phyloP scores from a whole-genome alignment of 2,797 vertebrate species.

The Chelmon rostratus region DNA sequence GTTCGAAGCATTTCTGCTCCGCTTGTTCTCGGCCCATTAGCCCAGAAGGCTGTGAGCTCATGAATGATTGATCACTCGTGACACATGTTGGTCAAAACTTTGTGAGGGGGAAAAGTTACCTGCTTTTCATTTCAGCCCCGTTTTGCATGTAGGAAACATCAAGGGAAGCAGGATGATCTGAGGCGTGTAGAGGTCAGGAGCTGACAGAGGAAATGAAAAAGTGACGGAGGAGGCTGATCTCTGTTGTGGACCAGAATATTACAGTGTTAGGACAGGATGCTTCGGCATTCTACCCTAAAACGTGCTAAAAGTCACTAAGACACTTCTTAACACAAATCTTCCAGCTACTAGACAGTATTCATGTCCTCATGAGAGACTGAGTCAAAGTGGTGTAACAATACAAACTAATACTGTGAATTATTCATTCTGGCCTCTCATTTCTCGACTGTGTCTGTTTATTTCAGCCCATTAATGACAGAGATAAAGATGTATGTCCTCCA shows the following conservation, averaged over 20 bases:
- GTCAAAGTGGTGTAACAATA: neutral
- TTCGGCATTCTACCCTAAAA: neutral
- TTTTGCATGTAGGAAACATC: neutral
- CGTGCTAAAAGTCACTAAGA: neutral
- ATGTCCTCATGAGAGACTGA: neutral
- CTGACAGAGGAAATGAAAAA: constrained; percentile 3
- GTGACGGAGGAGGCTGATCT: neutral
- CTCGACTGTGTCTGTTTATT: neutral
- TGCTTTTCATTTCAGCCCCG: constrained; percentile 15
- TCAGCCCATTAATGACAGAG: neutral
- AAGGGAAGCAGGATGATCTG: neutral
- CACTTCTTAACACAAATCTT: neutral
- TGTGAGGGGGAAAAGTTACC: neutral
- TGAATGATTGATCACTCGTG: constrained; percentile 27
- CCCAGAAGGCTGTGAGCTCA: constrained; percentile 7
- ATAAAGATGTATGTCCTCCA: neutral
- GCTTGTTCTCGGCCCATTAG: constrained; percentile 5
- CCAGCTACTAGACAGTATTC: neutral
- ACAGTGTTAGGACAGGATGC: neutral
- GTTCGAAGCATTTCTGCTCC: constrained; percentile 9
- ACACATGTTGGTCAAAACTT: constrained; percentile 42
- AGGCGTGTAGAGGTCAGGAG: neutral
- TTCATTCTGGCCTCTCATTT: neutral
- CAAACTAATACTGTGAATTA: neutral
- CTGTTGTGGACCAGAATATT: constrained; percentile 8